Conservation (phyloP, 2,888 invertebrate genomes). For the Formica aserva region DNA sequence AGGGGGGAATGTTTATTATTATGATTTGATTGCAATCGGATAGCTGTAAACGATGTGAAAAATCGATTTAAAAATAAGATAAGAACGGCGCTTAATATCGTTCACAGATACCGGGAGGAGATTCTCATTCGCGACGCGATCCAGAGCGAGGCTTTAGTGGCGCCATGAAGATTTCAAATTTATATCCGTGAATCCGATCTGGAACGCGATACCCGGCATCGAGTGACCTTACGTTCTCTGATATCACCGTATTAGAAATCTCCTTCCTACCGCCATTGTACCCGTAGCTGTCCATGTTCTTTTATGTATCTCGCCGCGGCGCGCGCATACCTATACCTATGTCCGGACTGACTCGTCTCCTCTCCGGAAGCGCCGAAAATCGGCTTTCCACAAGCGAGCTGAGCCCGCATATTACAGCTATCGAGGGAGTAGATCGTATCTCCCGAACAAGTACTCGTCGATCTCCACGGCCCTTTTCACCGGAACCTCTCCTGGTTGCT, state of each 20-base stretch:
- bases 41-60: neutral
- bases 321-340: neutral
- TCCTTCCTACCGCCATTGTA: neutral
- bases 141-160: conserved; percentile 5
- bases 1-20: neutral
- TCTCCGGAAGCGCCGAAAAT: conserved; percentile 63
- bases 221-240: conserved; percentile 32
- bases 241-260: conserved; percentile 41
- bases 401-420: conserved; percentile 56
- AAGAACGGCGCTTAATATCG: conserved; percentile 16
- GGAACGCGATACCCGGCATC: conserved; percentile 27
- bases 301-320: neutral
- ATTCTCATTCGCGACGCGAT: neutral
- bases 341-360: conserved; percentile 37
- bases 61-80: conserved; percentile 18
- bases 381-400: conserved; percentile 60
- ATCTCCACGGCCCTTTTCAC: conserved; percentile 46
- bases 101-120: neutral
- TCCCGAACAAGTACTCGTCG: conserved; percentile 54
- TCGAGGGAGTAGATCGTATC: conserved; percentile 64
- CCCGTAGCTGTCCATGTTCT: conserved; percentile 11
- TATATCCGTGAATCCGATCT: conserved; percentile 45
- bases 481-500: conserved; percentile 20
- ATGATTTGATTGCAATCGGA: neutral
- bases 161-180: conserved; percentile 51